Evolutionary conservation across 2,888 invertebrate species (phyloP), one percentile per base, ranked within the genome.

Genomic region (Hermaeophaga mercurialis): DNA sequence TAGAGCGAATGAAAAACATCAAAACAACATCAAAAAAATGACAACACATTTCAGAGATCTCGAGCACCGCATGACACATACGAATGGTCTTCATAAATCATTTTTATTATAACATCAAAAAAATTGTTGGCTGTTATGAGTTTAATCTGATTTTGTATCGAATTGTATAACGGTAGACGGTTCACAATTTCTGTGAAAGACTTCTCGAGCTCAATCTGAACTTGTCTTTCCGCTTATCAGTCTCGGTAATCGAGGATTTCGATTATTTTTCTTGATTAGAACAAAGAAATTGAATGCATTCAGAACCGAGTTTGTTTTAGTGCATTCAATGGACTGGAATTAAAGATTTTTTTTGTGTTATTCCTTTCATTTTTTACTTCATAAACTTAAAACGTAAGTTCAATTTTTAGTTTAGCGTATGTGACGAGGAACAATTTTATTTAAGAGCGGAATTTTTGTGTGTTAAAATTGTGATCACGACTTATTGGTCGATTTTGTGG

Each of bases 181-280:
- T 19, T 26, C 18, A 22, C 31, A 19, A 31, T 43, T 50, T 50
- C 50, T 22, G 31, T 28, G 50, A 41, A 50, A 43, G 19, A 17
- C 14, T 43, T 31, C 24, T 50, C 12, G 26, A 22, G 14, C 22
- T 43, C n/a, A 19, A 36, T 33, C 22, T 17, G 33, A 43, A 50
- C 50, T 50, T 43, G 50, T 50, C 50, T 19, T 50, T 49, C 50
- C 33, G 33, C 33, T 22, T 41, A 50, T 50, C 43, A 50, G 33
- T 43, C 31, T 19, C 31, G 15, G 2, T 50, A 17, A 33, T 50
- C 22, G 50, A 31, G 31, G 33, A 43, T 50, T 50, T 50, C 17
- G 50, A 50, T 50, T 28, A 50, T 50, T 41, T 50, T 50, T 22
- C 22, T 41, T 50, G 50, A 50, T 50, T 50, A 43, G 50, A 50